Evolutionary conservation across 64 coral and sea anemone species (phyloP).

Genomic region (Cladopsammia gracilis): DNA sequence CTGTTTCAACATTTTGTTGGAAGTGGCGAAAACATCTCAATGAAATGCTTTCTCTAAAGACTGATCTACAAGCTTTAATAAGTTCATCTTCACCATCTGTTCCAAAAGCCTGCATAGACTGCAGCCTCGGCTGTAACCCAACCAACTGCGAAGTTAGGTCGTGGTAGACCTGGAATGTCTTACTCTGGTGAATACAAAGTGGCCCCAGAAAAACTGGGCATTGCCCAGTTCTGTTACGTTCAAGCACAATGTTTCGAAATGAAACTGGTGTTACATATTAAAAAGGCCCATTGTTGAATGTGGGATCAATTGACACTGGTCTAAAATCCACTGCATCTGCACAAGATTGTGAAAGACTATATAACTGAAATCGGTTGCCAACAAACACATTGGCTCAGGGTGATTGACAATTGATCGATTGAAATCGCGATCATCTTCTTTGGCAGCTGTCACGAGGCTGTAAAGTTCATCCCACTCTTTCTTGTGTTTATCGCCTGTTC

Average conservation of each 20-base stretch:
- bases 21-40: constrained; percentile 16
- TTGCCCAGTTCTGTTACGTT: background rate
- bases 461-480: too few relatives aligned
- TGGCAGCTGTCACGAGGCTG: too few relatives aligned
- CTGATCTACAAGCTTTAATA: background rate
- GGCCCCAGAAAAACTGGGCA: constrained; percentile 39
- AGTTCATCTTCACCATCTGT: constrained; percentile 6
- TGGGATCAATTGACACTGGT: too few relatives aligned
- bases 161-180: background rate
- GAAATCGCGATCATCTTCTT: too few relatives aligned
- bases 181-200: constrained; percentile 34
- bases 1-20: constrained; percentile 8
- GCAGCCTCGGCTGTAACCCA: background rate
- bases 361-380: background rate
- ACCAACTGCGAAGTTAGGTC: constrained; percentile 16
- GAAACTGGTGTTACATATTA: too few relatives aligned
- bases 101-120: constrained; percentile 2
- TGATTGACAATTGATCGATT: too few relatives aligned
- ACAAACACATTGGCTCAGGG: too few relatives aligned
- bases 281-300: too few relatives aligned
- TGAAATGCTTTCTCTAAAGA: background rate
- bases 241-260: too few relatives aligned
- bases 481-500: too few relatives aligned
- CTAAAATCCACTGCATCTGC: too few relatives aligned
- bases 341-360: background rate